Percentiles rank a stretch among this genome's conserved stretches.
phyloP scores from a whole-genome alignment of 92 coral and sea anemone genomes.

The Bergia puertoricense region DNA sequence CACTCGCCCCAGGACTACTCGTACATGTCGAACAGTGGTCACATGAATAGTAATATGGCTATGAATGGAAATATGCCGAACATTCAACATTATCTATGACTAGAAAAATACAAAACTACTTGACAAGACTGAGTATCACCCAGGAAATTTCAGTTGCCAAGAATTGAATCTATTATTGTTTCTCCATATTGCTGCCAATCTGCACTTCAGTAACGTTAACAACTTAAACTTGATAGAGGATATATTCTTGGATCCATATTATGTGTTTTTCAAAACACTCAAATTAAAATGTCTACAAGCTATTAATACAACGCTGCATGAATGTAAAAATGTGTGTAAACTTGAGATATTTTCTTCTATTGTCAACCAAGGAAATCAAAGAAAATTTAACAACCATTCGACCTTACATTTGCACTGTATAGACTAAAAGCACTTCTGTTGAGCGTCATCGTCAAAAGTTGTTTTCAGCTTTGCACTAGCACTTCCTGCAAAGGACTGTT shows the following conservation, averaged over 20 bases:
- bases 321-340: neutral
- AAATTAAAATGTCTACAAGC: neutral
- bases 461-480: too few relatives aligned
- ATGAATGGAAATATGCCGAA: conserved; percentile 46
- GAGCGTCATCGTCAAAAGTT: too few relatives aligned
- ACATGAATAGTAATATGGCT: conserved; percentile 43
- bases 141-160: neutral
- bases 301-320: neutral
- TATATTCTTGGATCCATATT: neutral
- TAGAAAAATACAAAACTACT: neutral
- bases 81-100: conserved; percentile 45
- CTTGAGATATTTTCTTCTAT: neutral
- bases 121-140: neutral
- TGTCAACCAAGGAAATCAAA: neutral
- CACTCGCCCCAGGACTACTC: conserved; percentile 49
- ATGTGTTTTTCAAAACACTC: neutral
- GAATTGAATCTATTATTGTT: neutral
- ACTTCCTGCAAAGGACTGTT: too few relatives aligned
- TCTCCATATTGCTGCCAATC: neutral
- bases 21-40: conserved; percentile 43
- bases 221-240: neutral
- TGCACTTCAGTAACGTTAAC: neutral
- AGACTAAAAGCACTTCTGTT: neutral
- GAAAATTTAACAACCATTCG: neutral
- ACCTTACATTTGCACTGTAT: neutral